Evolutionary conservation across 2,113 vertebrate genomes (phyloP).

Genomic region (Actenoides lindsayi): DNA sequence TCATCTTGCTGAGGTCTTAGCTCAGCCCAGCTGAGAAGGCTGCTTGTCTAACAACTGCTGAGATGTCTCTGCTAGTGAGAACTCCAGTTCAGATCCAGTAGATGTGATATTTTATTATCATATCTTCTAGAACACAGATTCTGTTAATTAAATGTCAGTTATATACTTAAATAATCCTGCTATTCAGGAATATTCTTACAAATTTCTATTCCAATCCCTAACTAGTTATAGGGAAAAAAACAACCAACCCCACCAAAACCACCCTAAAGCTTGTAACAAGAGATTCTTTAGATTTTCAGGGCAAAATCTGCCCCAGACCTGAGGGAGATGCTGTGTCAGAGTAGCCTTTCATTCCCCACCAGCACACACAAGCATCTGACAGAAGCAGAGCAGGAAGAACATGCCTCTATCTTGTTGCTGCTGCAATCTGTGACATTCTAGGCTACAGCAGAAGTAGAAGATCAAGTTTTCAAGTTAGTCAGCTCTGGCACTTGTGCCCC

Average conservation of each 20-base stretch:
- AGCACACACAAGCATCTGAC: not conserved
- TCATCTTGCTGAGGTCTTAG: not conserved
- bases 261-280: not conserved
- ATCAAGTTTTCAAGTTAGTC: not conserved
- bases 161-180: not conserved
- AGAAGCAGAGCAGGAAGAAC: not conserved
- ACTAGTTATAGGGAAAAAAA: not conserved
- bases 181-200: not conserved
- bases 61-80: not conserved
- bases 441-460: not conserved
- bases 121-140: not conserved
- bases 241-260: not conserved
- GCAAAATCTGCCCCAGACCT: not conserved
- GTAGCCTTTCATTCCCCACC: not conserved
- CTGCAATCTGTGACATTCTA: not conserved
- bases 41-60: not conserved
- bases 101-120: not conserved
- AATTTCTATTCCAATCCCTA: not conserved
- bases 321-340: not conserved
- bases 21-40: not conserved
- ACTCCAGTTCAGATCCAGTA: not conserved
- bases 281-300: not conserved
- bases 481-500: not conserved
- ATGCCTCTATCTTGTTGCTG: not conserved
- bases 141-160: not conserved